Conservation (phyloP, 2,113 vertebrate genomes). For the Nothocercus nigrocapillus region DNA sequence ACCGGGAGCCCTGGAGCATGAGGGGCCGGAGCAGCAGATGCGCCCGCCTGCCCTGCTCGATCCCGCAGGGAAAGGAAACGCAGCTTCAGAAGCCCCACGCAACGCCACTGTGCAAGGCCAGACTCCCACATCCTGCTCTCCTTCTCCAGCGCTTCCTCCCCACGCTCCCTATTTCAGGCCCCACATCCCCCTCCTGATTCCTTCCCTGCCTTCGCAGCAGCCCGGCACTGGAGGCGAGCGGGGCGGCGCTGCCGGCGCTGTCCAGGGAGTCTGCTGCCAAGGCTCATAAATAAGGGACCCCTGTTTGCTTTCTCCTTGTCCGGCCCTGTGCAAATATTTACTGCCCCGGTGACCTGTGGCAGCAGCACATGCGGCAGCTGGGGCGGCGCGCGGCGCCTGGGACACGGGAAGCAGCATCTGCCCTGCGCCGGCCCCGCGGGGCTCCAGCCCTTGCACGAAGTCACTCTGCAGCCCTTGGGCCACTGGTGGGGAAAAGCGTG, state of each 20-base stretch:
- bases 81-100: neutral
- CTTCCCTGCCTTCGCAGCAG: neutral
- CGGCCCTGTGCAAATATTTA: conserved; percentile 63
- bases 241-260: rapidly evolving
- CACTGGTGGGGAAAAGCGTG: neutral
- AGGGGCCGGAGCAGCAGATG: neutral
- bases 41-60: neutral
- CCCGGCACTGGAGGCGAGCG: neutral
- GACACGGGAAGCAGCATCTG: neutral
- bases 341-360: conserved; percentile 37
- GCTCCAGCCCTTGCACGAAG: neutral
- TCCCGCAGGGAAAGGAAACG: conserved; percentile 46
- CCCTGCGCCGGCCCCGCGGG: neutral
- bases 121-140: neutral
- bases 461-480: neutral
- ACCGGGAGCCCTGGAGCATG: neutral
- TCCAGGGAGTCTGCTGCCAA: neutral
- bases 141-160: neutral
- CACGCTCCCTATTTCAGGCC: neutral
- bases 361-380: neutral
- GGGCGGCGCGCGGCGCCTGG: too few relatives aligned
- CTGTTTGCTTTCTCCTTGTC: conserved; percentile 72
- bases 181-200: neutral
- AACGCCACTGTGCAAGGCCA: neutral
- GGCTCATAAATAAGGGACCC: conserved; percentile 64